Conservation (phyloP, 1,140 invertebrate genomes). For the Coenobita brevimanus region DNA sequence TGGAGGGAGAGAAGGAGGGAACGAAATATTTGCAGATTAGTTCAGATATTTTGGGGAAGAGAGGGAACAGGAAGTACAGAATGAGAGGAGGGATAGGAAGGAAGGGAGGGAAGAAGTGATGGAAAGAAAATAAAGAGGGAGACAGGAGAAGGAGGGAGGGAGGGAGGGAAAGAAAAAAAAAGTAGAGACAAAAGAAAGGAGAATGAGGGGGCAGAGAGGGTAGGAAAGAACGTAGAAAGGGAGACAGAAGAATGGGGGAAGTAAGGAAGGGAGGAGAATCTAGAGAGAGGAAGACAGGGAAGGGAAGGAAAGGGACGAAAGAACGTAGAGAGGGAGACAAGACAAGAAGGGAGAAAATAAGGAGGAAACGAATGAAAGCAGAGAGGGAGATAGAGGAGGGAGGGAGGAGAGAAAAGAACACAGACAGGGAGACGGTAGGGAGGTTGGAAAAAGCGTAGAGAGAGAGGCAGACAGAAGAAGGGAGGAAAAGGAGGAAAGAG, state of each 20-base stretch:
- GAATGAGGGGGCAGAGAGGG: not conserved
- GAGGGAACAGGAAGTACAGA: not conserved
- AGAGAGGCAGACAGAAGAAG: not conserved
- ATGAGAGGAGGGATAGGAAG: not conserved
- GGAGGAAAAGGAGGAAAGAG: not conserved
- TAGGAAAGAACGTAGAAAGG: not conserved
- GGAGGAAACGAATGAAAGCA: not conserved
- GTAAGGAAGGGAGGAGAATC: not conserved
- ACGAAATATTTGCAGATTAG: not conserved
- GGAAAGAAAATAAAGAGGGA: not conserved
- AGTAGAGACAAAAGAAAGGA: not conserved
- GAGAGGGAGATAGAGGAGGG: not conserved
- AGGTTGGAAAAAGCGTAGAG: not conserved
- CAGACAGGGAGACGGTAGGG: not conserved
- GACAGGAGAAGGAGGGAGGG: not conserved
- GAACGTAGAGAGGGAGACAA: not conserved
- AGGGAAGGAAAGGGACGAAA: not conserved
- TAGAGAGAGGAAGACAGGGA: not conserved
- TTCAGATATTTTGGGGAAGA: not conserved
- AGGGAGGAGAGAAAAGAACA: not conserved
- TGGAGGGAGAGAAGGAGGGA: not conserved
- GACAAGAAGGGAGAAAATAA: not conserved
- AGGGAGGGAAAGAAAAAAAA: not conserved
- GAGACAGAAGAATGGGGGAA: not conserved
- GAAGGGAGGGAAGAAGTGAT: too few species aligned